phyloP scores from a whole-genome alignment of 2,888 invertebrate species.

The Spodoptera picta region DNA sequence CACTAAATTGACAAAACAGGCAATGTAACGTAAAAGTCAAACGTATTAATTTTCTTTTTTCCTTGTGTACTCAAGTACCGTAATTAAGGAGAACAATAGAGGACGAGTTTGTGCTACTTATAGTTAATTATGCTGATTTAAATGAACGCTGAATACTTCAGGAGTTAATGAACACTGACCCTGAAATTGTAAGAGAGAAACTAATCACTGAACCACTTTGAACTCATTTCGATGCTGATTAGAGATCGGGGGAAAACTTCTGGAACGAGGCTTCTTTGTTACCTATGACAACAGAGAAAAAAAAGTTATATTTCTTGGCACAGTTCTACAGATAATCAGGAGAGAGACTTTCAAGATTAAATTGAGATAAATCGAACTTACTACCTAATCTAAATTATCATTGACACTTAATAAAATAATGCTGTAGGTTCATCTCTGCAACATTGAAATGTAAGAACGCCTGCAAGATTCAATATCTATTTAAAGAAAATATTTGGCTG shows the following conservation, averaged over 20 bases:
- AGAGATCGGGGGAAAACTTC: slow-evolving; percentile 2
- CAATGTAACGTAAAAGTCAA: slow-evolving; percentile 22
- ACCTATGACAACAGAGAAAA: neutral
- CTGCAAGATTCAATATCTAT: no score
- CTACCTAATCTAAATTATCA: no score
- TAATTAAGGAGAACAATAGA: slow-evolving; percentile 32
- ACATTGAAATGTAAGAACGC: no score
- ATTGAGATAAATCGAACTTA: no score
- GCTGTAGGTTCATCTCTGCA: no score
- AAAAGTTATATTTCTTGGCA: no score
- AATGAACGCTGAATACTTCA: slow-evolving; percentile 12
- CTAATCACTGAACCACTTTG: slow-evolving; percentile 6
- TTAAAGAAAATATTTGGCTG: no score
- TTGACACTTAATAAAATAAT: no score
- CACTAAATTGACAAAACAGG: slow-evolving; percentile 11
- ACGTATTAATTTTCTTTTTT: slow-evolving; percentile 15
- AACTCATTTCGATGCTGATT: slow-evolving; percentile 26
- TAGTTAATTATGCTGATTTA: slow-evolving; percentile 28
- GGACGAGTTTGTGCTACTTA: slow-evolving; percentile 7
- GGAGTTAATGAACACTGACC: slow-evolving; percentile 12
- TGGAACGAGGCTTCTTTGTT: neutral
- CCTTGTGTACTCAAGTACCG: slow-evolving; percentile 1
- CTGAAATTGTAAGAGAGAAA: slow-evolving; percentile 22
- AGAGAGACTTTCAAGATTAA: no score
- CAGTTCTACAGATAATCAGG: no score